A percentile compares a stretch with the other conserved stretches of the same genome.
These are phyloP conservation scores for Anorthoa munda DNA, from an alignment of 2,888 invertebrate species.

Conservation along the genomic window DNA sequence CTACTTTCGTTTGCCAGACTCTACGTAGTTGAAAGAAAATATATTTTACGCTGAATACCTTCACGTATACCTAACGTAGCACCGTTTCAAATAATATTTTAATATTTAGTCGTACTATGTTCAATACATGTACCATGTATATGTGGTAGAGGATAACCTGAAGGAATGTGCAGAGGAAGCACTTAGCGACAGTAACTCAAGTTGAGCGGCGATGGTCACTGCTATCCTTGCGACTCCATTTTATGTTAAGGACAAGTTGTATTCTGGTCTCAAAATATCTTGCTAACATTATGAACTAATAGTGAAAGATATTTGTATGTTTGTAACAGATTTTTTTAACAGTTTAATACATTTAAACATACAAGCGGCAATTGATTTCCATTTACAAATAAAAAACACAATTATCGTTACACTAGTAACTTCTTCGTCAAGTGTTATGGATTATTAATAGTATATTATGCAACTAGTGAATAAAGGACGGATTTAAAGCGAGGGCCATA, in stretches of 20 bases:
- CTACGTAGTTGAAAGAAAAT: too few relatives aligned
- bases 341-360: too few relatives aligned
- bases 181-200: conserved; percentile 57
- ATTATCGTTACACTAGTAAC: too few relatives aligned
- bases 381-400: too few relatives aligned
- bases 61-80: background rate
- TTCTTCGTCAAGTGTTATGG: too few relatives aligned
- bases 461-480: too few relatives aligned
- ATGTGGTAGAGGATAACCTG: conserved; percentile 4
- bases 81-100: background rate
- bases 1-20: too few relatives aligned
- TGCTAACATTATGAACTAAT: background rate
- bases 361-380: too few relatives aligned
- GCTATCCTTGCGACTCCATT: conserved; percentile 25
- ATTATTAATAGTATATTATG: too few relatives aligned
- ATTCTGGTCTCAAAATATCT: background rate
- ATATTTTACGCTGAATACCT: background rate
- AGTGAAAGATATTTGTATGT: too few relatives aligned
- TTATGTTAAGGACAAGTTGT: conserved; percentile 52
- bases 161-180: conserved; percentile 43
- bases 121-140: background rate
- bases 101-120: background rate
- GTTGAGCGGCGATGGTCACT: conserved; percentile 53
- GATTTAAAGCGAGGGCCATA: too few relatives aligned
- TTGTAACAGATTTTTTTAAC: too few relatives aligned